Evolutionary conservation across 2,113 vertebrate species (phyloP).

Genomic region (Euleptes europaea): DNA sequence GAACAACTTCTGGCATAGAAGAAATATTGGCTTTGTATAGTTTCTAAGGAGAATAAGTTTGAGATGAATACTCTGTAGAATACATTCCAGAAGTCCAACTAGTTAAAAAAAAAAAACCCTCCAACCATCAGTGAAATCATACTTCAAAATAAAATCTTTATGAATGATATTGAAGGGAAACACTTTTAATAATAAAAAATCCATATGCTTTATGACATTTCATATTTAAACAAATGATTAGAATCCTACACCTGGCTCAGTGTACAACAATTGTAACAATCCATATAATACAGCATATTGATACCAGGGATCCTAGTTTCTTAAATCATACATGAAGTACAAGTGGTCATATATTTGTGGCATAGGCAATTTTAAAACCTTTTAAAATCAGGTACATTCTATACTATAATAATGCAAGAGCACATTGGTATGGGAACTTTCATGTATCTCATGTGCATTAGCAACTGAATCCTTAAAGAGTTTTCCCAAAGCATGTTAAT

Average conservation of each 20-base stretch:
- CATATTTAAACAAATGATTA: slow-evolving; percentile 32
- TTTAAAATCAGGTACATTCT: neutral
- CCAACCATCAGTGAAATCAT: slow-evolving; percentile 64
- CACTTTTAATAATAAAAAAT: slow-evolving; percentile 7
- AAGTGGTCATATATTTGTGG: neutral
- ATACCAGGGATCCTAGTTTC: neutral
- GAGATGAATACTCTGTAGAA: slow-evolving; percentile 65
- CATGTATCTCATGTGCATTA: neutral
- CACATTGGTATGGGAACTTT: neutral
- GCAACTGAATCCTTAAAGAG: neutral
- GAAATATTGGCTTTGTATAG: slow-evolving; percentile 60
- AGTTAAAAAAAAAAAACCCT: slow-evolving; percentile 54
- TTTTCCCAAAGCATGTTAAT: neutral
- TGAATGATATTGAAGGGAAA: slow-evolving; percentile 47
- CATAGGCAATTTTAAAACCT: neutral
- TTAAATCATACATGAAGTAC: neutral
- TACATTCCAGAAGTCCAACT: slow-evolving; percentile 64
- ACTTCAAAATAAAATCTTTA: slow-evolving; percentile 64
- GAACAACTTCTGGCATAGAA: slow-evolving; percentile 58
- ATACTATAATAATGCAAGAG: neutral
- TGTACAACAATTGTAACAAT: slow-evolving; percentile 40
- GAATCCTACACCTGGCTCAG: slow-evolving; percentile 21
- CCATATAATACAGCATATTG: slow-evolving; percentile 20
- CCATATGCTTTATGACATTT: neutral
- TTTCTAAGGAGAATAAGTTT: slow-evolving; percentile 67